Evolutionary conservation across 92 coral and sea anemone species (phyloP), one percentile per base, ranked within the genome.

Genomic region (Isaurus tuberculatus): DNA sequence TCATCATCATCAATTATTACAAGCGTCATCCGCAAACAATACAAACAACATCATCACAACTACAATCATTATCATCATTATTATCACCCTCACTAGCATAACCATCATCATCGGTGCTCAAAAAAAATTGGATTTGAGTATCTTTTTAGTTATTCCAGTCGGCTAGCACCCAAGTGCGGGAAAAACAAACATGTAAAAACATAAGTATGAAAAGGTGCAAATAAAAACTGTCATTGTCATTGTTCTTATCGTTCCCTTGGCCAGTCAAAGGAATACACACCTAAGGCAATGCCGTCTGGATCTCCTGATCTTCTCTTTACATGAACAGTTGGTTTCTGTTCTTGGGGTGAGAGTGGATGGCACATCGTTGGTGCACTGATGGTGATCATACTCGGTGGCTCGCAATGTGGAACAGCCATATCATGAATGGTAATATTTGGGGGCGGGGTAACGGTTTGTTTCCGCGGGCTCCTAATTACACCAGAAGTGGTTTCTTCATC

Each of bases 281-380:
- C 98, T 44, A 93, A 63, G 5, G 98, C 94, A 58, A 93, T 91
- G 1, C 98, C 98, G 63, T 93, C 98, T 0, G 98, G 98, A 69
- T 93, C 98, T 4, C 92, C 89, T 25, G 72, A 86, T 61, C 98
- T 84, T 79, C 94, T 75, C 46, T 91, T 93, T 31, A 85, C 43
- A 36, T 87, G 98, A 36, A 88, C 37, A 34, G 69, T 42, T 20
- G 86, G 91, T 48, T 88, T 87, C 73, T 93, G 95, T 2, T 93
- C 98, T 22, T 81, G 88, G 16, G 84, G 84, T 73, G 88, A 90
- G 29, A 89, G 34, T 19, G 89, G 92, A 32, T 84, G 89, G 25
- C 79, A 60, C 60, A 79, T 88, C 1, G 87, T 51, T 3, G 87
- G 89, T 11, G 90, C 60, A 23, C 90, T 77, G 30, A 92, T 71